These are phyloP conservation scores for Patella depressa DNA, from an alignment of 2,888 invertebrate genomes.

Conservation along the genomic window DNA sequence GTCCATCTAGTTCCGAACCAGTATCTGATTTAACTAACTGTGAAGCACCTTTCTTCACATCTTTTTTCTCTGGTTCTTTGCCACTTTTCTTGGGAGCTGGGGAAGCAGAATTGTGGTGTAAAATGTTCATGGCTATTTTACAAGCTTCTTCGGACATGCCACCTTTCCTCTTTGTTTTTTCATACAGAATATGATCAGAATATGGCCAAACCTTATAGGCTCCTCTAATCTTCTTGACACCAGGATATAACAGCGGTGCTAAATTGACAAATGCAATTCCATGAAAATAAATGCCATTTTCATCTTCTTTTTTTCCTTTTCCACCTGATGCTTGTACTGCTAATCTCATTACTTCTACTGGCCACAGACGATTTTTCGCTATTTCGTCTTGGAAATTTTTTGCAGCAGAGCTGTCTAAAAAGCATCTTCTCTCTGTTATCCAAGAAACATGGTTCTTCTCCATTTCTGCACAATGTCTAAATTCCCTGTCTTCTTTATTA, in stretches of 20 bases:
- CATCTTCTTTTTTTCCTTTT: slow-evolving; percentile 71
- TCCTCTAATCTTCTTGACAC: slow-evolving; percentile 69
- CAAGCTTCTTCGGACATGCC: slow-evolving; percentile 66
- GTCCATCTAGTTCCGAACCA: slow-evolving; percentile 59
- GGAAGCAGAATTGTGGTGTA: slow-evolving; percentile 58
- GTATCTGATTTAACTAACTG: slow-evolving; percentile 63
- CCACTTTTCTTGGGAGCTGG: slow-evolving; percentile 61
- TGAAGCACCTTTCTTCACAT: slow-evolving; percentile 61
- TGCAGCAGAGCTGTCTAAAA: slow-evolving; percentile 60
- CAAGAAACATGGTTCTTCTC: slow-evolving; percentile 69
- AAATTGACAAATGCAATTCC: slow-evolving; percentile 70
- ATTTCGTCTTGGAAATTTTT: slow-evolving; percentile 69
- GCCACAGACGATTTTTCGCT: slow-evolving; percentile 69
- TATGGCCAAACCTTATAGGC: slow-evolving; percentile 69
- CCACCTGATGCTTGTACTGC: slow-evolving; percentile 54
- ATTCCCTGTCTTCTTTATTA: slow-evolving; percentile 68
- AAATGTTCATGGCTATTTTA: slow-evolving; percentile 60
- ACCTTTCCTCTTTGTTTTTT: slow-evolving; percentile 65
- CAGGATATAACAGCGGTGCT: slow-evolving; percentile 70
- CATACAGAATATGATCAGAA: slow-evolving; percentile 64
- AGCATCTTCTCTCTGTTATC: slow-evolving; percentile 70
- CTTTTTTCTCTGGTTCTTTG: slow-evolving; percentile 61
- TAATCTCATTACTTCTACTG: slow-evolving; percentile 68
- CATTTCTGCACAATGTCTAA: slow-evolving; percentile 61
- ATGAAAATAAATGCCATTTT: slow-evolving; percentile 65